Evolutionary conservation across 30 jellyfish, hydroid and myxozoan species (phyloP).

Genomic region (Chironex yamaguchii): DNA sequence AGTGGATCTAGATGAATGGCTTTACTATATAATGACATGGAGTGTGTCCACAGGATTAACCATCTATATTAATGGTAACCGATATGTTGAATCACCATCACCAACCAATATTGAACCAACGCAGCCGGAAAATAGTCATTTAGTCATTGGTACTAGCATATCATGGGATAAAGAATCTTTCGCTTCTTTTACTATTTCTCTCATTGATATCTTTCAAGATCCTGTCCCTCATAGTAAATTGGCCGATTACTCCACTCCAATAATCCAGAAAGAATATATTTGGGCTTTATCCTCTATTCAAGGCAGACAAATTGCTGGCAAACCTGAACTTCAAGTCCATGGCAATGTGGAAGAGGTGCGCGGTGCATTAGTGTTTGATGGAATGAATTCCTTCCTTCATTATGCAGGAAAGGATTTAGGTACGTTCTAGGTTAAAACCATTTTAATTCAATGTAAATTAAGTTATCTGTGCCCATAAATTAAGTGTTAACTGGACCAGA

Average conservation of each 20-base stretch:
- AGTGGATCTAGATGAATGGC: slow-evolving; percentile 51
- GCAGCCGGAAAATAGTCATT: neutral
- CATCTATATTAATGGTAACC: slow-evolving; percentile 43
- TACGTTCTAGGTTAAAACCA: too few species aligned
- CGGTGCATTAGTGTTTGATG: slow-evolving; percentile 61
- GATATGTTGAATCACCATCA: slow-evolving; percentile 20
- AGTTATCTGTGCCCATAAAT: too few species aligned
- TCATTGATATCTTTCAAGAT: slow-evolving; percentile 15
- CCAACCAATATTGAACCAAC: slow-evolving; percentile 12
- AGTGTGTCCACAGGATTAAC: slow-evolving; percentile 16
- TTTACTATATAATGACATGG: slow-evolving; percentile 39
- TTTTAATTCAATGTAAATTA: too few species aligned
- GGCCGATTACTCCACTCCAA: slow-evolving; percentile 52
- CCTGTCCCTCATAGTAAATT: neutral
- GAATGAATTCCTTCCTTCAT: slow-evolving; percentile 23
- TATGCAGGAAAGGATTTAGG: slow-evolving; percentile 47
- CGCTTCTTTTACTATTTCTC: slow-evolving; percentile 19
- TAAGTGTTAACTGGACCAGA: too few species aligned
- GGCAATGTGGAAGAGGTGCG: slow-evolving; percentile 51
- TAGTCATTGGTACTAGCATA: slow-evolving; percentile 31
- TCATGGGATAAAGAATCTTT: slow-evolving; percentile 31
- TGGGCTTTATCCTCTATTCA: slow-evolving; percentile 27
- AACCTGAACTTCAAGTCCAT: slow-evolving; percentile 29
- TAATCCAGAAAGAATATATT: slow-evolving; percentile 4
- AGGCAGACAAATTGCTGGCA: neutral